Base-by-base conservation (phyloP, 1,140 invertebrate genomes). In the Ylistrum balloti region DNA sequence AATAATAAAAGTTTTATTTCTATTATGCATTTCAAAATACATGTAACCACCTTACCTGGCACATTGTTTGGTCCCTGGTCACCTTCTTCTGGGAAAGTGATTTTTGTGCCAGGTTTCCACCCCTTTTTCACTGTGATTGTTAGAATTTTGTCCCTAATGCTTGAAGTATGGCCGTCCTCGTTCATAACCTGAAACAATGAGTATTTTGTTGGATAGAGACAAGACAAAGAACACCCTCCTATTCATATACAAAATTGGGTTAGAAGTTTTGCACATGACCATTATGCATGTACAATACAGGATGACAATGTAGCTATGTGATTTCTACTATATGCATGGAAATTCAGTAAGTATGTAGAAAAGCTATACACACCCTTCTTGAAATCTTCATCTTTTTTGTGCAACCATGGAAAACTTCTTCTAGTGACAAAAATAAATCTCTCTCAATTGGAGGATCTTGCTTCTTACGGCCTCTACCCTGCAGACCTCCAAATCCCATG, bases 361-460 rank as follows among this genome's bases (percentile, higher is more conserved):
- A 33, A 0, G 7, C 86, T 33, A 13, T 33, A 92, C 92, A 90
- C 28, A 99, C 98, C 90, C 97, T 97, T 88, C 97, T 97, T 93
- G 97, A 97, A 89, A 98, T 98, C 96, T 98, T 98, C 97, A 99
- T 98, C 95, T 98, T 98, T 94, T 98, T 98, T 0, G 98, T 96
- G 15, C 97, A 97, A 0, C 98, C 98, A 93, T 97, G 95, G 86
- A 94, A 97, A 91, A 99, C 98, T 94, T 99, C 99, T 95, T 99
- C 97, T 33, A 99, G 96, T 0, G 98, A 98, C 7, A 99, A 98
- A 95, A 98, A 98, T n/a, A 99, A 96, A 95, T 99, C 99, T 96
- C 99, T 98, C 94, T 99, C 98, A 87, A 99, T 98, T 0, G 99
- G 97, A 10, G 99, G 98, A 97, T 99, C 99, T 95, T 98, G 97